Evolutionary conservation across 2,113 vertebrate genomes (phyloP).

Genomic region (Hippolais icterina): DNA sequence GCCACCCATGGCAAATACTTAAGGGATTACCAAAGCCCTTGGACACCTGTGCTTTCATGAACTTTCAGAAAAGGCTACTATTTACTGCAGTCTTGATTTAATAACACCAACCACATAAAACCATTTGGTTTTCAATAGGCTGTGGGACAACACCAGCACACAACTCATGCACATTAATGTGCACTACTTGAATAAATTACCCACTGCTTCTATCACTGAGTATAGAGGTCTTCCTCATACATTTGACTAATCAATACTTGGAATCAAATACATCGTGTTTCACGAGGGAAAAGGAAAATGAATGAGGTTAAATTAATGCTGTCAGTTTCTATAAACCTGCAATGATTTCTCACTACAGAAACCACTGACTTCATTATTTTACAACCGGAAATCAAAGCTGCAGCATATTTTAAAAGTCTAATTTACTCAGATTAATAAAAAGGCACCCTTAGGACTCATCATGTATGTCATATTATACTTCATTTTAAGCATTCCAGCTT

Average conservation of each 20-base stretch:
- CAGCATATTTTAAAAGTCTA: conserved; percentile 25
- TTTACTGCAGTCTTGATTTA: not conserved
- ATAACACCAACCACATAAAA: not conserved
- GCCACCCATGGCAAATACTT: not conserved
- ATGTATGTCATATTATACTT: not conserved
- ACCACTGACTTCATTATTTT: conserved; percentile 28
- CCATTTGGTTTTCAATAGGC: not conserved
- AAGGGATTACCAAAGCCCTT: not conserved
- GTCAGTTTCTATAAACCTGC: conserved; percentile 17
- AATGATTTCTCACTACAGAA: conserved; percentile 10
- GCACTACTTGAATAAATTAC: not conserved
- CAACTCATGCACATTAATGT: not conserved
- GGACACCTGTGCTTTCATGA: not conserved
- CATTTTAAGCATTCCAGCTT: conserved; percentile 5
- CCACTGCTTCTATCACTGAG: not conserved
- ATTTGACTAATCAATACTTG: conserved; percentile 13
- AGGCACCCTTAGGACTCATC: conserved; percentile 21
- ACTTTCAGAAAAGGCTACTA: not conserved
- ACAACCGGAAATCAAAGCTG: conserved; percentile 1
- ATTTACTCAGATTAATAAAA: conserved; percentile 55
- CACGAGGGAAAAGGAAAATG: not conserved
- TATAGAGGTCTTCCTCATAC: not conserved
- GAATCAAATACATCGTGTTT: not conserved
- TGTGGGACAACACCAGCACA: not conserved
- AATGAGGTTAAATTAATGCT: conserved; percentile 42